Base-by-base conservation (phyloP, 1,140 invertebrate species). In the Calephelis virginiensis region DNA sequence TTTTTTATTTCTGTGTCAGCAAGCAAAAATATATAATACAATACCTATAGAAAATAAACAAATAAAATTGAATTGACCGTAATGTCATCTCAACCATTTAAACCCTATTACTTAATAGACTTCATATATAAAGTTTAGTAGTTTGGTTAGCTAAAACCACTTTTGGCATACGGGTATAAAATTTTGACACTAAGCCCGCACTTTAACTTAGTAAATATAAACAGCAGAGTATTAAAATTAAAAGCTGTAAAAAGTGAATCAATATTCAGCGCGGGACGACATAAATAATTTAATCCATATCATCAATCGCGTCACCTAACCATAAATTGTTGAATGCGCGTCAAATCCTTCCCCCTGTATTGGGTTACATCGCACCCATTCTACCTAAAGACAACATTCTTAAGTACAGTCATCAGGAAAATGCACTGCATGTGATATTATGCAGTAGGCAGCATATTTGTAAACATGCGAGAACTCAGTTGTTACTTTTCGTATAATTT, bases 231-330 rank as follows among this genome's bases (percentile, higher is more conserved):
- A 38, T n/a, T 59, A 59, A 59, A 59, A 59, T 59, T 59, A 59
- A 38, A 59, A 38, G 56, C 38, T 59, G 37, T 59, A 59, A 38
- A 59, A 59, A 56, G 8, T 40, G 56, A 59, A 59, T 59, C 53
- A 59, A 59, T 59, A 59, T 59, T 14, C 43, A 63, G 66, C 38
- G 66, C 62, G 64, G 61, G 70, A 67, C 76, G 73, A 82, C 77
- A 89, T 89, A 88, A 89, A 86, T 86, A 89, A 86, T 86, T 78
- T 84, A 64, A 70, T 78, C 70, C 72, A 75, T 76, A 75, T 82
- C 83, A 90, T 90, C 84, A 88, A 90, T 90, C 85, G 79, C 72
- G 68, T 74, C 70, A 73, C 69, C 74, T 71, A 65, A 69, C 69
- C 68, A 80, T 89, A 89, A 86, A 88, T 89, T 83, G 83, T 70